Conservation (phyloP, 2,113 vertebrate genomes). For the Setophaga kirtlandii region DNA sequence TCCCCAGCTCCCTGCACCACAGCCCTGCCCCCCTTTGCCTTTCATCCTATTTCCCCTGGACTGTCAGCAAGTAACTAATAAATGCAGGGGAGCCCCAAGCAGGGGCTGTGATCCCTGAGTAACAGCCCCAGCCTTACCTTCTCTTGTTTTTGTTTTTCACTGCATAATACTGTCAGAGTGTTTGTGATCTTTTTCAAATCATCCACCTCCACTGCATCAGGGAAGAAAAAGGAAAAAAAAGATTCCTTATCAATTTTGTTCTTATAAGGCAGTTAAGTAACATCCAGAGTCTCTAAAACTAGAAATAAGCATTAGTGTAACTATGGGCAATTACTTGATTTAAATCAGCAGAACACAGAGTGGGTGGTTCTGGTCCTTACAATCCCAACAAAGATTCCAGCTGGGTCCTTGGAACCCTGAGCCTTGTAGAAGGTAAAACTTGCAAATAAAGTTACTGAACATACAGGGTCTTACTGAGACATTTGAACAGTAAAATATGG, state of each 20-base stretch:
- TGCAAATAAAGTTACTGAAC: neutral
- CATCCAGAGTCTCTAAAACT: neutral
- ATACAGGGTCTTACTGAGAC: neutral
- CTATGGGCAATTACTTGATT: neutral
- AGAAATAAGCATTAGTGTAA: neutral
- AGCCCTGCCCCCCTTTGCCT: fast-evolving
- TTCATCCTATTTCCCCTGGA: neutral
- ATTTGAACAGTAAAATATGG: neutral
- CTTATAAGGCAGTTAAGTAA: neutral
- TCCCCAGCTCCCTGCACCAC: neutral
- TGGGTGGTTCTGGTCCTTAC: neutral
- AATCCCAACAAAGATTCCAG: neutral
- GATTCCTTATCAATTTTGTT: neutral
- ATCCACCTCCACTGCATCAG: slow-evolving; percentile 89
- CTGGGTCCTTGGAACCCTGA: neutral
- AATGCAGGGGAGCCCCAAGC: neutral
- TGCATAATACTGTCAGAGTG: slow-evolving; percentile 92
- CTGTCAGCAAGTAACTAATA: neutral
- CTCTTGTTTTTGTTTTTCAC: slow-evolving; percentile 98
- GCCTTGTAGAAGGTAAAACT: neutral
- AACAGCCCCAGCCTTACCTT: slow-evolving; percentile 81
- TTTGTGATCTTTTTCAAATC: slow-evolving; percentile 98
- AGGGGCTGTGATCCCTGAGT: neutral
- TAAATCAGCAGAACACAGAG: neutral
- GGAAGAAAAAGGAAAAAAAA: neutral